Evolutionary conservation across 2,113 vertebrate genomes (phyloP).

Genomic region (Perca flavescens): DNA sequence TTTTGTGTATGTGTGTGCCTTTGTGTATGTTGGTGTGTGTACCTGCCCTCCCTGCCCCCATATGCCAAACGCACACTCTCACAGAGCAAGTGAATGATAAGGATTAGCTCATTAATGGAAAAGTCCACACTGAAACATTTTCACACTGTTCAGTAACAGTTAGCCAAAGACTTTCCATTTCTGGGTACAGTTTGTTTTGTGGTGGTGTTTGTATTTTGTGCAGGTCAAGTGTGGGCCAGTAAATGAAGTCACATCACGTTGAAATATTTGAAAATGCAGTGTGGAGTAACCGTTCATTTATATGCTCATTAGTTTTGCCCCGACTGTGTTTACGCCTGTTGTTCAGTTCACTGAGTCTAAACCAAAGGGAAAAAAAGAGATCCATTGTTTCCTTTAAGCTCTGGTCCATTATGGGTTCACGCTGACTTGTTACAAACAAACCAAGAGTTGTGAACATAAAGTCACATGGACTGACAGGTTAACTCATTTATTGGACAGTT

Average conservation of each 20-base stretch:
- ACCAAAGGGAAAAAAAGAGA: constrained; percentile 6
- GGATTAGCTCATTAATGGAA: constrained; percentile 44
- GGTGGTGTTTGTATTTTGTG: neutral
- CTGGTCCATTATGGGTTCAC: neutral
- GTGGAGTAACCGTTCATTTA: neutral
- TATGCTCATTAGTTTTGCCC: constrained; percentile 29
- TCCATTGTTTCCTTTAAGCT: constrained; percentile 34
- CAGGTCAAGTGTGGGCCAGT: constrained; percentile 13
- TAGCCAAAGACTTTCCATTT: constrained; percentile 11
- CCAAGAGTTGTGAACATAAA: constrained; percentile 14
- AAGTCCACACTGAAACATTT: constrained; percentile 7
- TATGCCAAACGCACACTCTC: constrained; percentile 6
- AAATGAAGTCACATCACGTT: constrained; percentile 15
- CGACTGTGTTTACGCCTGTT: constrained; percentile 2
- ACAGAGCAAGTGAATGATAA: constrained; percentile 30
- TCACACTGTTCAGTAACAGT: neutral
- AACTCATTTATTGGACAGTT: constrained; percentile 23
- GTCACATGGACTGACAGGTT: constrained; percentile 13
- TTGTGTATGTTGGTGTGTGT: neutral
- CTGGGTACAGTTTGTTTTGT: constrained; percentile 4
- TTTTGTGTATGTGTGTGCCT: constrained; percentile 9
- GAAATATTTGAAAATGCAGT: neutral
- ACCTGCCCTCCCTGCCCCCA: constrained; percentile 11
- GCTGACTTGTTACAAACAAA: constrained; percentile 44
- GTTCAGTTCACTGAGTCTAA: constrained; percentile 5